Evolutionary conservation across 2,797 vertebrate species (phyloP).

Genomic region (Spheniscus humboldti): DNA sequence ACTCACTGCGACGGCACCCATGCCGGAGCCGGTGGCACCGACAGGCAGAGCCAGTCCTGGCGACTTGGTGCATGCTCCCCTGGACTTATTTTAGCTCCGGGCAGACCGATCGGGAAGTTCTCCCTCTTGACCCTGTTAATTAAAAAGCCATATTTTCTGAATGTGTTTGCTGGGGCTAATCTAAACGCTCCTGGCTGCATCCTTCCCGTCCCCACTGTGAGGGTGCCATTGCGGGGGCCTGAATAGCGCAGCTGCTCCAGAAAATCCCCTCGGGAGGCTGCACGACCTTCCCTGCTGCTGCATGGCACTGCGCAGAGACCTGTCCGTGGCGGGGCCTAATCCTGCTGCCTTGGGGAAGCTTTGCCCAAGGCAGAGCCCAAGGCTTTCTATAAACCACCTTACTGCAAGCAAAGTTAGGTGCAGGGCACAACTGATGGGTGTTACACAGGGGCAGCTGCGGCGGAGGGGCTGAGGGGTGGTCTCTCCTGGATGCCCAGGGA

Average conservation of each 20-base stretch:
- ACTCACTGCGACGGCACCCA: rapidly evolving
- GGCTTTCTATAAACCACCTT: not conserved
- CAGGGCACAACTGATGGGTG: not conserved
- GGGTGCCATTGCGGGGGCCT: not conserved
- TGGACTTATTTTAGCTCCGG: not conserved
- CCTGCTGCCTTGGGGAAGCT: not conserved
- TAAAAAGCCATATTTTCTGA: slow-evolving; percentile 59
- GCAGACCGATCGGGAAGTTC: not conserved
- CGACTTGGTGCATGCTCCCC: not conserved
- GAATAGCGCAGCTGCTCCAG: rapidly evolving
- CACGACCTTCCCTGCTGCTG: not conserved
- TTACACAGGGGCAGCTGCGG: not conserved
- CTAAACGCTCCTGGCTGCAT: rapidly evolving
- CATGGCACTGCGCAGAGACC: not conserved
- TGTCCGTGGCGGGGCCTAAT: rapidly evolving
- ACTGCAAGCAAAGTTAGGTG: not conserved
- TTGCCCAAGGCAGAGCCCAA: not conserved
- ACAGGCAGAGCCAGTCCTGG: not conserved
- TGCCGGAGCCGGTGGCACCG: rapidly evolving
- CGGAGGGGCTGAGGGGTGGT: not conserved
- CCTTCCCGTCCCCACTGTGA: rapidly evolving
- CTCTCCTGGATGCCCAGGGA: not conserved
- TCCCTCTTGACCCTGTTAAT: not conserved
- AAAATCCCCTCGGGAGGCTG: not conserved
- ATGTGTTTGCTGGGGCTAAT: not conserved